Evolutionary conservation across 2,888 invertebrate genomes (phyloP), one percentile per base, ranked within the genome.

Genomic region (Nezara viridula): DNA sequence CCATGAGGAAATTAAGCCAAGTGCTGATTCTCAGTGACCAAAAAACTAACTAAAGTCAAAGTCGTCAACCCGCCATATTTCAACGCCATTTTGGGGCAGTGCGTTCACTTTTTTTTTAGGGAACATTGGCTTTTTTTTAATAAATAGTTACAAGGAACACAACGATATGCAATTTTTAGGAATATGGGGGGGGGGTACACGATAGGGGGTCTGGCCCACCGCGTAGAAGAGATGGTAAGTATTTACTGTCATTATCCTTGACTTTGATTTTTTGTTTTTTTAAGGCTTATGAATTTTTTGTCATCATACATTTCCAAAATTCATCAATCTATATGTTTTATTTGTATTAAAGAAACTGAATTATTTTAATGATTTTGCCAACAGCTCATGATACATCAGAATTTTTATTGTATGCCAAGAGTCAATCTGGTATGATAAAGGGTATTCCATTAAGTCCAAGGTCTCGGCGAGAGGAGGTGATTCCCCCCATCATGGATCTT

Each of bases 381-480:
- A 86, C 89, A 91, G 21, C 85, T 86, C 88, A 73, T 47, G 86
- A 55, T 94, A 94, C 91, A 40, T 40, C 40, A 44, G 81, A 81
- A 81, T 97, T 96, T 93, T 92, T 97, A 86, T 92, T 96, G 32
- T 94, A 95, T 91, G 94, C 94, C 24, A 95, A 95, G 93, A 94
- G 94, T 90, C 94, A 94, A 90, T 96, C 97, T 90, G 95, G 95
- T 37, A 94, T 96, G 93, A 95, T 97, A 91, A 95, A 95, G 92
- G 96, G 95, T 81, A 92, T 92, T 19, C 52, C 32, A 32, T 50
- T 88, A 24, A 50, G 32, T 81, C 89, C 91, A 16, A 90, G 91
- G 86, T 92, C 92, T 89, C 92, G 92, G 90, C 92, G 88, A 77
- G 81, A 88, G 27, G 50, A 81, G 37, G 95, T 95, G 86, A 95